Percentiles rank a stretch among this genome's conserved stretches.
Conservation (phyloP, 2,113 vertebrate species). For the Lepidothrix coronata region DNA sequence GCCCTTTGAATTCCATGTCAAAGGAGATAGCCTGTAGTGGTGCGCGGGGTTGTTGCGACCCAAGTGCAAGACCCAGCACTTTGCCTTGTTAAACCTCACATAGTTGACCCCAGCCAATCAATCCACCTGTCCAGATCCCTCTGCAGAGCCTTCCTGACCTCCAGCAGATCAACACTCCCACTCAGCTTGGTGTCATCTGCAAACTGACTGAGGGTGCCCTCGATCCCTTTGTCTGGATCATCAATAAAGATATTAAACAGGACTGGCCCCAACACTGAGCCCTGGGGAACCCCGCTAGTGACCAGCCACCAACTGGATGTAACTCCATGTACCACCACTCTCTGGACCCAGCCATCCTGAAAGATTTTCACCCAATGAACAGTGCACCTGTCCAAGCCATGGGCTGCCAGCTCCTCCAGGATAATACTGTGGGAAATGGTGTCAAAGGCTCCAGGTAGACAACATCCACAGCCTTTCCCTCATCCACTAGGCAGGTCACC, state of each 20-base stretch:
- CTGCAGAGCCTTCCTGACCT: not conserved
- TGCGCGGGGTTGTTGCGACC: not conserved
- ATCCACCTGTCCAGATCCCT: not conserved
- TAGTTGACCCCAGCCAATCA: not conserved
- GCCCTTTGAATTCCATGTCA: not conserved
- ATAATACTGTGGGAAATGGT: not conserved
- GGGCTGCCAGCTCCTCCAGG: not conserved
- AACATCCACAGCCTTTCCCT: not conserved
- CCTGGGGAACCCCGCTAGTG: not conserved
- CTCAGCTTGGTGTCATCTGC: not conserved
- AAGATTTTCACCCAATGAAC: not conserved
- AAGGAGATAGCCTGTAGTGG: not conserved
- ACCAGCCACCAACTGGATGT: not conserved
- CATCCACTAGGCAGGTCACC: not conserved
- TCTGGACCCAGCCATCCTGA: not conserved
- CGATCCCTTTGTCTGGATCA: rapidly evolving
- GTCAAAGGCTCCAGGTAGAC: not conserved
- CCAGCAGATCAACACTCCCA: not conserved
- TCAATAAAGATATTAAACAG: not conserved
- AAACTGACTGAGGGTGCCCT: not conserved
- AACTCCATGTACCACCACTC: not conserved
- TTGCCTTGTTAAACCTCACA: not conserved
- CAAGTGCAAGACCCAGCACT: not conserved
- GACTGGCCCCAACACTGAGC: not conserved
- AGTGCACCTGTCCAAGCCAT: not conserved